phyloP scores from a whole-genome alignment of 2,113 vertebrate species.

The Brienomyrus longianalis region DNA sequence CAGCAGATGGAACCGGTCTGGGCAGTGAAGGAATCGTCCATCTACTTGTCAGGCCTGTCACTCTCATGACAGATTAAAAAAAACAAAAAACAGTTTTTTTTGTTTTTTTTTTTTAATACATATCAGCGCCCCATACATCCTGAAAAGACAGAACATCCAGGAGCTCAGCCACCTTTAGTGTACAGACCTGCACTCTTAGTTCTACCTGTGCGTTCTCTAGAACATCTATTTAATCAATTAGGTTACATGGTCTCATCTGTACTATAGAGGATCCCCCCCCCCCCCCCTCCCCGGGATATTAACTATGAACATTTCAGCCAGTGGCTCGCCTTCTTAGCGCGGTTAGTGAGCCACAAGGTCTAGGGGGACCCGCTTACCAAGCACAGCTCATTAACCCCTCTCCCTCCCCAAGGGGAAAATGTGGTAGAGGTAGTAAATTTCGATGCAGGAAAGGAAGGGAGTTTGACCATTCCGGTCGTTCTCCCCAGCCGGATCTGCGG shows the following conservation, averaged over 20 bases:
- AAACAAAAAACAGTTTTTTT: background rate
- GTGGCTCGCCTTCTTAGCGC: background rate
- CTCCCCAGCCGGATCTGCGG: background rate
- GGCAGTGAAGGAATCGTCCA: background rate
- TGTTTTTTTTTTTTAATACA: background rate
- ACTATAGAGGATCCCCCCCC: background rate
- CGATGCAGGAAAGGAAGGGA: background rate
- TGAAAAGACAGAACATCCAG: background rate
- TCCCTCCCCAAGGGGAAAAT: background rate
- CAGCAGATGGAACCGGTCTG: background rate
- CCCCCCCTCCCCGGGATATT: background rate
- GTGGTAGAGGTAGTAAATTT: background rate
- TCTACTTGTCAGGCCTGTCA: background rate
- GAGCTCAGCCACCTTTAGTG: background rate
- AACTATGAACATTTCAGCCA: background rate
- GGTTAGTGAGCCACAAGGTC: background rate
- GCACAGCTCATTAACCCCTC: constrained; percentile 5
- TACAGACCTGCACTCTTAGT: background rate
- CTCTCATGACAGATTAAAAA: background rate
- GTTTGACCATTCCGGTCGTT: background rate
- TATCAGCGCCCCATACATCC: background rate
- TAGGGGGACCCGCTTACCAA: background rate
- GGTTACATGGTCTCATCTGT: background rate
- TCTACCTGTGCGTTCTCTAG: background rate
- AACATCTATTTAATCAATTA: constrained; percentile 2